Conservation (phyloP, 30 jellyfish, hydroid and myxozoan genomes). For the Hydra vulgaris region DNA sequence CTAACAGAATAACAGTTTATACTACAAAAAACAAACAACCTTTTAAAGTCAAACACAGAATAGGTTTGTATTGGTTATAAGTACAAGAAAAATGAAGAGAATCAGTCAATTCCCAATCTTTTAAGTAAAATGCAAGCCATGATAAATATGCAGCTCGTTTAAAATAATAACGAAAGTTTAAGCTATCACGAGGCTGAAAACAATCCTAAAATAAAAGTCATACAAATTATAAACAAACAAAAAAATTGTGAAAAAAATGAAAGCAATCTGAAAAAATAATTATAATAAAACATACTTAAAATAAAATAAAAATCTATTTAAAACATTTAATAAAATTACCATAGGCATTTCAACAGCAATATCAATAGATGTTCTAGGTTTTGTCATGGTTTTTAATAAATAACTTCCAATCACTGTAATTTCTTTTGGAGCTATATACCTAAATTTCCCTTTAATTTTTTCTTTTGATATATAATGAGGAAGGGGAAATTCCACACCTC, state of each 20-base stretch:
- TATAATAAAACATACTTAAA: not conserved
- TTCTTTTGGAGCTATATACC: slow-evolving; percentile 45
- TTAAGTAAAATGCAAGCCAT: slow-evolving; percentile 51
- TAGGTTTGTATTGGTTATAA: slow-evolving; percentile 47
- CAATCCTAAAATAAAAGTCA: slow-evolving; percentile 37
- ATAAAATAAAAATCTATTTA: no score
- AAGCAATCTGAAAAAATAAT: not conserved
- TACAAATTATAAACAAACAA: no score
- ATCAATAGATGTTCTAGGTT: slow-evolving; percentile 51
- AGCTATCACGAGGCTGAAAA: slow-evolving; percentile 50
- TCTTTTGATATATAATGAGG: slow-evolving; percentile 33
- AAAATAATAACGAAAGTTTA: slow-evolving; percentile 62
- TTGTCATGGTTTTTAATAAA: slow-evolving; percentile 49
- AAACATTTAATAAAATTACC: no score
- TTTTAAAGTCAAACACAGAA: slow-evolving; percentile 33
- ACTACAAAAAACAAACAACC: no score
- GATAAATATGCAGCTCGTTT: slow-evolving; percentile 70
- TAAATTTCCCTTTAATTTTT: slow-evolving; percentile 61
- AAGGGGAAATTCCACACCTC: slow-evolving; percentile 46
- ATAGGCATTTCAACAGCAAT: slow-evolving; percentile 65
- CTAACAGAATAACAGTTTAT: no score
- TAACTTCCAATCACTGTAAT: slow-evolving; percentile 72
- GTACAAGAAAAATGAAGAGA: slow-evolving; percentile 23
- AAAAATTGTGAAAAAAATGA: not conserved
- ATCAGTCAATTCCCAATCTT: slow-evolving; percentile 41